These are phyloP conservation scores for Catajapyx aquilonaris DNA, from an alignment of 1,140 invertebrate species.

Conservation along the genomic window DNA sequence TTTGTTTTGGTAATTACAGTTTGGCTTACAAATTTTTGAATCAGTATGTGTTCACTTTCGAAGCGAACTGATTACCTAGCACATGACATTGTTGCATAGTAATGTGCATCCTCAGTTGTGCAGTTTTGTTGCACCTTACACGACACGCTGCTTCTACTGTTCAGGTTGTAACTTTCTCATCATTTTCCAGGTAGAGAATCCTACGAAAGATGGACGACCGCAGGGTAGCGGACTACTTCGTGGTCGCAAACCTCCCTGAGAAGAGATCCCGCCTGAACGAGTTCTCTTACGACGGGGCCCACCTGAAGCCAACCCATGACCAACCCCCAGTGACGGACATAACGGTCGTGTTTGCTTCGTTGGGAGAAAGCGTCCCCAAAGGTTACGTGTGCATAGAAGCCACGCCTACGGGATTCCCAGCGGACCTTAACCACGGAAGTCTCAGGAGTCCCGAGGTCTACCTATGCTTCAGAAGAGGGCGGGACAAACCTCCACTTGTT, in stretches of 20 bases:
- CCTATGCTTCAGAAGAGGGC: conserved; percentile 73
- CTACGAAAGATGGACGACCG: conserved; percentile 50
- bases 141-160: no score
- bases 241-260: conserved; percentile 80
- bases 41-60: no score
- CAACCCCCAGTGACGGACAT: conserved; percentile 88
- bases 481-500: conserved; percentile 87
- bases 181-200: no score
- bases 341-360: conserved; percentile 69
- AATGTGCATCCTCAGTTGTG: no score
- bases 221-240: conserved; percentile 84
- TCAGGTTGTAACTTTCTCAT: no score
- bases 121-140: no score
- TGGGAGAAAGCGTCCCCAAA: conserved; percentile 64
- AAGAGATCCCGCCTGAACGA: conserved; percentile 59
- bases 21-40: no score
- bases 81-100: no score
- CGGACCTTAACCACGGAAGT: conserved; percentile 94
- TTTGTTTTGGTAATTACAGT: no score
- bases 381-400: conserved; percentile 61
- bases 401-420: conserved; percentile 62
- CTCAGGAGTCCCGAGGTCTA: conserved; percentile 79
- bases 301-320: conserved; percentile 41
- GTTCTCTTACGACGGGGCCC: conserved; percentile 50
- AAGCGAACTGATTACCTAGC: no score